Percentiles rank a stretch among this genome's conserved stretches.
Evolutionary conservation across 2,888 invertebrate genomes (phyloP).

Genomic region (Erannis defoliaria): DNA sequence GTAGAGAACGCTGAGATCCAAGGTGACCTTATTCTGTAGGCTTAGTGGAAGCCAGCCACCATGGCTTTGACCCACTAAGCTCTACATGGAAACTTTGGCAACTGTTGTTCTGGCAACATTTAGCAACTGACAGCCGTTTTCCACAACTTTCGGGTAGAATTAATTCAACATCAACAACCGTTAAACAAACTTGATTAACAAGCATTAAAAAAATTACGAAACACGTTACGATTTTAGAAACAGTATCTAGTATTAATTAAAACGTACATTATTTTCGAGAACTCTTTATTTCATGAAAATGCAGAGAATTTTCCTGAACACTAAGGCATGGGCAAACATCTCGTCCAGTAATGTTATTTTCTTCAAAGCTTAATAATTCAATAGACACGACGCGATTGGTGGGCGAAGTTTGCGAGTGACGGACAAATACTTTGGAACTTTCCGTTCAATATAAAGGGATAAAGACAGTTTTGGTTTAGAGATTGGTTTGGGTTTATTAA

Average conservation of each 20-base stretch:
- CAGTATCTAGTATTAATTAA: slow-evolving; percentile 22
- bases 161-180: slow-evolving; percentile 25
- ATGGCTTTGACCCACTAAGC: slow-evolving; percentile 58
- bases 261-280: slow-evolving; percentile 16
- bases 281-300: slow-evolving; percentile 33
- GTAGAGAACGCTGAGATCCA: slow-evolving; percentile 44
- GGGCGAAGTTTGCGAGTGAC: slow-evolving; percentile 50
- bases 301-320: slow-evolving; percentile 25
- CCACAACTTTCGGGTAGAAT: slow-evolving; percentile 23
- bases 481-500: slow-evolving; percentile 52
- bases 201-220: neutral
- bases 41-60: slow-evolving; percentile 58
- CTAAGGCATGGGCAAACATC: slow-evolving; percentile 36
- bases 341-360: slow-evolving; percentile 37
- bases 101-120: slow-evolving; percentile 36
- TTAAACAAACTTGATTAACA: slow-evolving; percentile 1
- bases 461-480: slow-evolving; percentile 51
- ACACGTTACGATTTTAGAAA: no score
- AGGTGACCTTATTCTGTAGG: slow-evolving; percentile 50
- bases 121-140: slow-evolving; percentile 31
- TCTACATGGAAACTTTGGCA: slow-evolving; percentile 39
- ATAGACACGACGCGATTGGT: slow-evolving; percentile 47
- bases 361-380: slow-evolving; percentile 45
- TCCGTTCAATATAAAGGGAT: slow-evolving; percentile 54
- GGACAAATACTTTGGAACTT: slow-evolving; percentile 56